These are phyloP conservation scores for Epicampocera succincta DNA, from an alignment of 2,888 invertebrate genomes.

Conservation along the genomic window DNA sequence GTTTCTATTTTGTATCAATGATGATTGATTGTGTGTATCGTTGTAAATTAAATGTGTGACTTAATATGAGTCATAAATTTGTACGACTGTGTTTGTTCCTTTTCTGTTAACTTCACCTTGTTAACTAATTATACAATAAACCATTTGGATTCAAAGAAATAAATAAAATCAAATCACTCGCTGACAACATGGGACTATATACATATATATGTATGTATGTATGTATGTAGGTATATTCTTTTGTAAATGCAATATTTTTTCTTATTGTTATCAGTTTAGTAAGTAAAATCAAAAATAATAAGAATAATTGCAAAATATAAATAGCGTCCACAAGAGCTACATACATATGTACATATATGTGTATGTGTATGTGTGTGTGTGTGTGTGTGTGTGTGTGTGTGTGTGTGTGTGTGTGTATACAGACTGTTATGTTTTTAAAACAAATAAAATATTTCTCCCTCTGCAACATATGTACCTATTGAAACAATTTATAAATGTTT, in stretches of 20 bases:
- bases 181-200: slow-evolving; percentile 50
- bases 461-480: no score
- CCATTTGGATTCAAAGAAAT: slow-evolving; percentile 50
- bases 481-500: no score
- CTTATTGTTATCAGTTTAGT: slow-evolving; percentile 51
- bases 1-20: neutral
- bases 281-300: slow-evolving; percentile 12
- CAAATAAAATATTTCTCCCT: no score
- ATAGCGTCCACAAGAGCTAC: slow-evolving; percentile 18
- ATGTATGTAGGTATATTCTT: no score
- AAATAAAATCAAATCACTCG: slow-evolving; percentile 49
- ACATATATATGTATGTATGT: neutral
- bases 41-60: neutral
- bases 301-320: slow-evolving; percentile 32
- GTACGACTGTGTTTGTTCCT: slow-evolving; percentile 5
- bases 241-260: neutral
- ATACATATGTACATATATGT: neutral
- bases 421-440: no score
- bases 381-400: no score
- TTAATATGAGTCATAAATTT: slow-evolving; percentile 54
- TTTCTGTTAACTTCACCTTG: slow-evolving; percentile 51
- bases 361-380: no score
- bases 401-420: no score
- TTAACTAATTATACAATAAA: slow-evolving; percentile 50
- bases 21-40: neutral